These are phyloP conservation scores for Orycteropus afer DNA, from an alignment of 2,113 vertebrate species.

Conservation along the genomic window DNA sequence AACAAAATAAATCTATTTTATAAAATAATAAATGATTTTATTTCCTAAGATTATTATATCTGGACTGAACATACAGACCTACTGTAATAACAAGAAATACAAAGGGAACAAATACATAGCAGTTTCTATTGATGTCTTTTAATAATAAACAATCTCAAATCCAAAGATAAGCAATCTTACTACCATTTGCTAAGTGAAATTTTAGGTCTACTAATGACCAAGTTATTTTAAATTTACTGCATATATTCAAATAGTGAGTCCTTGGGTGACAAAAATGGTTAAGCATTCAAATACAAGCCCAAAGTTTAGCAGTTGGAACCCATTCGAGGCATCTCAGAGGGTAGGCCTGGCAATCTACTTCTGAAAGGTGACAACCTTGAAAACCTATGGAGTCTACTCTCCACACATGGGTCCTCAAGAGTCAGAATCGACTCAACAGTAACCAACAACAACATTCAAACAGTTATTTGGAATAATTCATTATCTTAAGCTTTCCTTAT, in stretches of 20 bases:
- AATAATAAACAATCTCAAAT: conserved; percentile 47
- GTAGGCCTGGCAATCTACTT: background rate
- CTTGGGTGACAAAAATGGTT: background rate
- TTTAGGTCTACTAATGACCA: conserved; percentile 37
- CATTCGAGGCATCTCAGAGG: background rate
- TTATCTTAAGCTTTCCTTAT: background rate
- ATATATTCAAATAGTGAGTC: background rate
- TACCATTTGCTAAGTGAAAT: background rate
- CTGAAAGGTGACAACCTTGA: background rate
- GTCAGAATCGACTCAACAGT: background rate
- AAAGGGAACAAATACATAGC: conserved; percentile 3
- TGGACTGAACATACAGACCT: conserved; percentile 59
- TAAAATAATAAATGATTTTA: conserved; percentile 78
- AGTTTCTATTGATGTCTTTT: background rate
- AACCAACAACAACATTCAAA: too few species aligned
- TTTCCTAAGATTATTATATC: conserved; percentile 83
- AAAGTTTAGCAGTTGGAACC: background rate
- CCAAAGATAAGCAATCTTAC: conserved; percentile 6
- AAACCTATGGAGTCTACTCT: background rate
- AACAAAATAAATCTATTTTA: conserved; percentile 64
- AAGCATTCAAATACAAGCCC: background rate
- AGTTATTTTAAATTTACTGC: background rate
- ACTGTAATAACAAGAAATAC: conserved; percentile 44
- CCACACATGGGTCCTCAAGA: background rate
- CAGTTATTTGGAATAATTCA: conserved; percentile 4